These are phyloP conservation scores for Picathartes gymnocephalus DNA, from an alignment of 2,113 vertebrate genomes.

Conservation along the genomic window DNA sequence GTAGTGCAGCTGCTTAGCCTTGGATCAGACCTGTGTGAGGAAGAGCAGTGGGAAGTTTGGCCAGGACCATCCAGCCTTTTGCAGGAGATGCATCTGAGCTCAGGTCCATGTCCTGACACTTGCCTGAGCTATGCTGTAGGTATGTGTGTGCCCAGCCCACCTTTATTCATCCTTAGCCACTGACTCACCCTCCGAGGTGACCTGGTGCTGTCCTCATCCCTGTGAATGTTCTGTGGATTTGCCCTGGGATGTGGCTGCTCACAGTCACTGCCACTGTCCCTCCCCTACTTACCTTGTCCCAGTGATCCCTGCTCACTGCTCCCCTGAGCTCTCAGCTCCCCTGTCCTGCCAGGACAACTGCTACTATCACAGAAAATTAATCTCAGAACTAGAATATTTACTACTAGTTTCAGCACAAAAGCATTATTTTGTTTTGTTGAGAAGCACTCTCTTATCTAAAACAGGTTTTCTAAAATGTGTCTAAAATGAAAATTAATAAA, in stretches of 20 bases:
- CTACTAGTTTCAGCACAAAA: not conserved
- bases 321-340: not conserved
- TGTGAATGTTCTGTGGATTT: not conserved
- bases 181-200: fast-evolving
- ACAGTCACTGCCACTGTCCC: not conserved
- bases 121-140: not conserved
- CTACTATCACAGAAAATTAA: not conserved
- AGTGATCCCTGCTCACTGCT: not conserved
- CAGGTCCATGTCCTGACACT: not conserved
- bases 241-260: not conserved
- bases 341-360: not conserved
- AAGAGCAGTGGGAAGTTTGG: not conserved
- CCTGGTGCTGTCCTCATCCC: not conserved
- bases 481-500: not conserved
- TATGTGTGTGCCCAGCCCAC: not conserved
- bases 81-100: not conserved
- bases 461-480: not conserved
- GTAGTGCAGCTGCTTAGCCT: not conserved
- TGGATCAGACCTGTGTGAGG: not conserved
- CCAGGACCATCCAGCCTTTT: not conserved
- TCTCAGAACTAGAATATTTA: not conserved
- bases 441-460: not conserved
- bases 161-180: not conserved
- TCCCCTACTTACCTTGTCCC: fast-evolving
- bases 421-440: not conserved